Conservation (phyloP, 2,888 invertebrate genomes). For the Tenthredo mesomela region DNA sequence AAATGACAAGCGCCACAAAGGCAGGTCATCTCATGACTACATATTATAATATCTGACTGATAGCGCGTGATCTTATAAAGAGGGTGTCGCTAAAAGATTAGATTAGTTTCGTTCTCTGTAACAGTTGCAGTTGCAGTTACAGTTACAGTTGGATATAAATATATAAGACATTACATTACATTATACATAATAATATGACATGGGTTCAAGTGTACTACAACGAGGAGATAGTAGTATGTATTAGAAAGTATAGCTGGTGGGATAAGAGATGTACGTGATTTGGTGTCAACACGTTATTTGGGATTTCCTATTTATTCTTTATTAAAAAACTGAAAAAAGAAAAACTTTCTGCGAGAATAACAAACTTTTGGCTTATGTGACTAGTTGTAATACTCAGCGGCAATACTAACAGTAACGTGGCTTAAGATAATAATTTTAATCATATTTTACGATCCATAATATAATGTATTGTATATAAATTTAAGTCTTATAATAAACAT, state of each 20-base stretch:
- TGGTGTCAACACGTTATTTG: conserved; percentile 22
- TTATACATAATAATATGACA: neutral
- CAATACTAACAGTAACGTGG: conserved; percentile 69
- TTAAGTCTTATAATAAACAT: conserved; percentile 41
- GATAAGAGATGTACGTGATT: neutral
- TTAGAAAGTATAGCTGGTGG: neutral
- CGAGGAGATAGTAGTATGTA: neutral
- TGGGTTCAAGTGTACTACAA: conserved; percentile 6
- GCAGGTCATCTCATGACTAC: conserved; percentile 19
- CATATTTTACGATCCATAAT: conserved; percentile 30
- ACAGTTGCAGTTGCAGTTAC: neutral
- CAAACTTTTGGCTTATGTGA: conserved; percentile 76
- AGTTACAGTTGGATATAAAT: neutral
- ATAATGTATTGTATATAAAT: conserved; percentile 2
- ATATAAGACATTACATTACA: neutral
- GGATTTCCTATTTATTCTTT: conserved; percentile 68
- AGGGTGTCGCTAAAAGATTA: neutral
- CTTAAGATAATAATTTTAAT: conserved; percentile 44
- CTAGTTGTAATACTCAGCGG: conserved; percentile 76
- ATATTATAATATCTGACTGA: conserved; percentile 18
- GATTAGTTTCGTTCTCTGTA: neutral
- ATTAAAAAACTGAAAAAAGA: conserved; percentile 73
- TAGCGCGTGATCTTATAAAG: neutral
- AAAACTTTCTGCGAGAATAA: conserved; percentile 72
- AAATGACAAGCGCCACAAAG: neutral